A percentile compares a stretch with the other conserved stretches of the same genome.
phyloP scores from a whole-genome alignment of 2,113 vertebrate species.

The Anthoscopus minutus region DNA sequence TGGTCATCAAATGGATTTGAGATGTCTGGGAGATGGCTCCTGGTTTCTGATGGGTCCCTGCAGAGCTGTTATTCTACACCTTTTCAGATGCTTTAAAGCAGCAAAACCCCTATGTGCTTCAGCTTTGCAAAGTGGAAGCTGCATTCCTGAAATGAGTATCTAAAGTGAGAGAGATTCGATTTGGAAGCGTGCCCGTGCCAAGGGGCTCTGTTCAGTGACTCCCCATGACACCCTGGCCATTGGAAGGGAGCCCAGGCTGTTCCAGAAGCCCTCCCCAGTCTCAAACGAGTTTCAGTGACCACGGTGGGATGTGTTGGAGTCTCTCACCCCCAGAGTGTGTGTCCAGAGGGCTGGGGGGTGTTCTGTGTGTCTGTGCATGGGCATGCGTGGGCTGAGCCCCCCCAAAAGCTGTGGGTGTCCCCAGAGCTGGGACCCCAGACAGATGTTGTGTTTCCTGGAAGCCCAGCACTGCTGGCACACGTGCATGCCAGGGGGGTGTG shows the following conservation, averaged over 20 bases:
- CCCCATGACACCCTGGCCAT: not conserved
- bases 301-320: not conserved
- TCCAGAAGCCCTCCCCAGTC: not conserved
- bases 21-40: not conserved
- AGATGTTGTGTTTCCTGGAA: not conserved
- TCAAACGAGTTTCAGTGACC: conserved; percentile 14
- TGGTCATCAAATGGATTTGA: conserved; percentile 47
- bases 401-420: not conserved
- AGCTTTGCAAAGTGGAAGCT: not conserved
- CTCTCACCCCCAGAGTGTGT: not conserved
- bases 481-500: not conserved
- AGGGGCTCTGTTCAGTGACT: not conserved
- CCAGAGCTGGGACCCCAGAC: not conserved
- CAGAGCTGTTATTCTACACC: rapidly evolving
- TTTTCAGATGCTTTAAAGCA: not conserved
- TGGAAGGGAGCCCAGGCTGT: not conserved
- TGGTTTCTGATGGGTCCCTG: not conserved
- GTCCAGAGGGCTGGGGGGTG: not conserved
- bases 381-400: conserved; percentile 1
- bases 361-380: conserved; percentile 46
- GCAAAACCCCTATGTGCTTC: rapidly evolving
- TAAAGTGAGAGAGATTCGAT: not conserved
- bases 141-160: not conserved
- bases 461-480: not conserved
- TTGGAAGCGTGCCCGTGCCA: rapidly evolving